Evolutionary conservation across 2,113 vertebrate species (phyloP).

Genomic region (Neogobius melanostomus): DNA sequence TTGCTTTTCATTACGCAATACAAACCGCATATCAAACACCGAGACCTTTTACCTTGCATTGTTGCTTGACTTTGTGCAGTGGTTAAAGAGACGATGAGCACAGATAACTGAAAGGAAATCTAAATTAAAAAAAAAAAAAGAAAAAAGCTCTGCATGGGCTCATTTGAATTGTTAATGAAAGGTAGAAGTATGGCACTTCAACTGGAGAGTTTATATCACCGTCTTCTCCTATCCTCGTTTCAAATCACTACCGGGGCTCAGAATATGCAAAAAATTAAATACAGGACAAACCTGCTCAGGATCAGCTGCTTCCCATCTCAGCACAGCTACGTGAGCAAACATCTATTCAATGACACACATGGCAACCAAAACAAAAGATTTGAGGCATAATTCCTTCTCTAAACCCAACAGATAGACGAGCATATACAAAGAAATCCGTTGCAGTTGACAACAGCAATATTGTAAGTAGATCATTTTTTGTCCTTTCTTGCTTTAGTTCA

Average conservation of each 20-base stretch:
- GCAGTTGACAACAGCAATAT: too few species aligned
- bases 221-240: too few species aligned
- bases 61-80: not conserved
- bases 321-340: constrained; percentile 18
- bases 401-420: not conserved
- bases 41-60: not conserved
- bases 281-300: constrained; percentile 2
- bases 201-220: too few species aligned
- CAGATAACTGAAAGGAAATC: not conserved
- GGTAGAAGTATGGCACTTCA: too few species aligned
- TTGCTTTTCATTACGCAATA: not conserved
- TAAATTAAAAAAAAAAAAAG: too few species aligned
- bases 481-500: too few species aligned
- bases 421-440: not conserved
- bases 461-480: too few species aligned
- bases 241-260: not conserved
- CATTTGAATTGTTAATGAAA: too few species aligned
- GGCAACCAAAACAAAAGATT: constrained; percentile 11
- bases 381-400: not conserved
- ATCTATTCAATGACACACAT: constrained; percentile 15
- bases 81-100: not conserved
- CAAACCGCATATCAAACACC: not conserved
- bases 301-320: constrained; percentile 13
- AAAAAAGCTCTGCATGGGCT: too few species aligned
- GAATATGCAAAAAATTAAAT: constrained; percentile 19